Evolutionary conservation across 1,140 invertebrate species (phyloP), one percentile per base, ranked within the genome.

Genomic region (Pectinophora gossypiella): DNA sequence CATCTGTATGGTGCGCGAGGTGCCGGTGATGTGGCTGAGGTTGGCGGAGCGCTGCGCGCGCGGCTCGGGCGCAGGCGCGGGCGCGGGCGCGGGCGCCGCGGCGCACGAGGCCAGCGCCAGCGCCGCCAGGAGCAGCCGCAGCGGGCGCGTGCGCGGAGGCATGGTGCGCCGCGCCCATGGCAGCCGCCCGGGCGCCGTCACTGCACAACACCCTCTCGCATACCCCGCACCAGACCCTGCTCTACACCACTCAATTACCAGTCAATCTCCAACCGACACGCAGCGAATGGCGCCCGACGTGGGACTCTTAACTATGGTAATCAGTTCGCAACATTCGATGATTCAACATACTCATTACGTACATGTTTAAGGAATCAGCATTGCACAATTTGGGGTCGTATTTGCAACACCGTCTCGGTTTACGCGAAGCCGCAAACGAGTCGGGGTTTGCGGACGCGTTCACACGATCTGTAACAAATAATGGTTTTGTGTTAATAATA

Each of bases 1-100:
- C 90, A 95, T 91, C 81, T 93, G 93, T 64, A 95, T 94, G 68
- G 93, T 94, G 51, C 93, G 89, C 16, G 91, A 91, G 18, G 91
- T 90, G 67, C 93, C 93, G 16, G 90, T 92, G 71, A 93, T 92
- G 76, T 93, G 91, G 54, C 93, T 93, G 67, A 95, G 87, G 88
- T 93, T 92, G 69, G 93, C 92, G 64, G 92, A 93, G 75, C 93
- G 90, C 67, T 85, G 85, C 68, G 85, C 83, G 69, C 85, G 83
- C 76, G 82, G 70, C 71, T 78, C 81, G 27, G 84, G 80, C 53
- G 82, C 78, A 47, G 85, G 73, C 38, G 38, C 38, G n/a, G 27
- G 27, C 46, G 82, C 78, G 66, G 82, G 72, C 76, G 80, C 49
- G 71, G 60, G 32, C n/a, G 73, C 76, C 47, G 82, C 78, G 68